These are phyloP conservation scores for Ennomos quercinarius DNA, from an alignment of 2,888 invertebrate genomes.

Conservation along the genomic window DNA sequence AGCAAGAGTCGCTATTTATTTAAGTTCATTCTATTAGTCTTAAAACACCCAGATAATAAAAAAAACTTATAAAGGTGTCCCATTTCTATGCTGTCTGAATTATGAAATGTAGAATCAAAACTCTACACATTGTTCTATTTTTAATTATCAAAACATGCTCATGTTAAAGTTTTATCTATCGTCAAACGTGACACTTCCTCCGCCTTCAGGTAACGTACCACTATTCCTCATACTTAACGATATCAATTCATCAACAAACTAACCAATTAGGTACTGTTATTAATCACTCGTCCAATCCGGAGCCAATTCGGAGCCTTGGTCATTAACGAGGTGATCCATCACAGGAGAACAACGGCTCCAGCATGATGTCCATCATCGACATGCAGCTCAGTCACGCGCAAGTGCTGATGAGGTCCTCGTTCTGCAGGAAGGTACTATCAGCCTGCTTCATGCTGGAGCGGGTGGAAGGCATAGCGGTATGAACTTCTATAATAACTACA, in stretches of 20 bases:
- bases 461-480: conserved; percentile 59
- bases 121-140: too few relatives aligned
- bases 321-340: conserved; percentile 17
- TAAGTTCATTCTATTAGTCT: too few relatives aligned
- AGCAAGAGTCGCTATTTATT: too few relatives aligned
- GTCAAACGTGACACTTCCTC: too few relatives aligned
- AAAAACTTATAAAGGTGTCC: too few relatives aligned
- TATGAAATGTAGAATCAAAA: too few relatives aligned
- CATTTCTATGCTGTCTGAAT: too few relatives aligned
- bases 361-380: conserved; percentile 62
- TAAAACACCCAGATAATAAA: too few relatives aligned
- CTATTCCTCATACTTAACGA: conserved; percentile 9
- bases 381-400: conserved; percentile 70
- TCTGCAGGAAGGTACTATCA: conserved; percentile 69
- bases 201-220: neutral
- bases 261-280: conserved; percentile 5
- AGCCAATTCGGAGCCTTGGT: conserved; percentile 5
- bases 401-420: conserved; percentile 69
- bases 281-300: conserved; percentile 14
- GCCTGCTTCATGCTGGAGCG: conserved; percentile 69
- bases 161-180: too few relatives aligned
- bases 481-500: conserved; percentile 15
- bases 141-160: too few relatives aligned
- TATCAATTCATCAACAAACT: conserved; percentile 12
- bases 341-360: conserved; percentile 60